A percentile compares a stretch with the other conserved stretches of the same genome.
Conservation (phyloP, 2,113 vertebrate species). For the Accipiter cooperii region DNA sequence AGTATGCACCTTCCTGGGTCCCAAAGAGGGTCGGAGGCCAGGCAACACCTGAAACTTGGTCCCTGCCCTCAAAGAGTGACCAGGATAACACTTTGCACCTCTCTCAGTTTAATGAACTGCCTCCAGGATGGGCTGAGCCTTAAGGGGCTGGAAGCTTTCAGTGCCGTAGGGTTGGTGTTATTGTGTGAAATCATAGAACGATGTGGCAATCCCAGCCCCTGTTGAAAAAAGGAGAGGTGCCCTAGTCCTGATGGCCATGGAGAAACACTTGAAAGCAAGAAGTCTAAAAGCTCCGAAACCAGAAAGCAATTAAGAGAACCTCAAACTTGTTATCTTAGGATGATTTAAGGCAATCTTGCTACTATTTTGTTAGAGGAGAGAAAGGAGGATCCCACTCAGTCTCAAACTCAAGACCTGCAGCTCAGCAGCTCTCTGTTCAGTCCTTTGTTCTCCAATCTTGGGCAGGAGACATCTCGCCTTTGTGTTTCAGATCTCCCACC, state of each 20-base stretch:
- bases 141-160: neutral
- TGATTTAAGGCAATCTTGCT: neutral
- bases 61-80: neutral
- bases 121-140: neutral
- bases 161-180: neutral
- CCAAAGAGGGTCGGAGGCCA: neutral
- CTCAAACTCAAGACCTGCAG: neutral
- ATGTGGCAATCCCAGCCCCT: too few species aligned
- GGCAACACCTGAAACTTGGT: neutral
- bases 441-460: neutral
- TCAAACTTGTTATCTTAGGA: neutral
- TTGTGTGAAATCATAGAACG: rapidly evolving
- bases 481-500: neutral
- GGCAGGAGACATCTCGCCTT: neutral
- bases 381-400: neutral
- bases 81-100: neutral
- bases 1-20: neutral
- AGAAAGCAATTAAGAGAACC: neutral
- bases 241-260: neutral
- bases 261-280: neutral
- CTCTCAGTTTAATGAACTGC: neutral
- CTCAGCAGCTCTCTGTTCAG: neutral
- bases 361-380: neutral
- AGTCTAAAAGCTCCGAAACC: neutral
- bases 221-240: neutral